Evolutionary conservation across 2,888 invertebrate species (phyloP).

Genomic region (Synergus japonicus): DNA sequence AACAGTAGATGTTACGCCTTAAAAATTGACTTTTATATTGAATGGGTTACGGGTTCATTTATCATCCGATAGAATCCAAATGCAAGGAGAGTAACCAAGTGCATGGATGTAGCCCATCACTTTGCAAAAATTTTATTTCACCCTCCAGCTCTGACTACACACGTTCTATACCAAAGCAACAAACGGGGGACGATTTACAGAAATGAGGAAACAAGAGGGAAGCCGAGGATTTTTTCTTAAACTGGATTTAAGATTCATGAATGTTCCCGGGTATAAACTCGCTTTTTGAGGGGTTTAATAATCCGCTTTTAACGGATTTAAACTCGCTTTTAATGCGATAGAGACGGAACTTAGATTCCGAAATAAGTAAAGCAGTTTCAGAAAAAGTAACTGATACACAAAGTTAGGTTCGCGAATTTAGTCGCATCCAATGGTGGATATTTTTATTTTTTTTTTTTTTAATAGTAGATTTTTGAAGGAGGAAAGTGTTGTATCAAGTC

Average conservation of each 20-base stretch:
- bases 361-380: slow-evolving; percentile 13
- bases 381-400: slow-evolving; percentile 11
- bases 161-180: slow-evolving; percentile 42
- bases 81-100: not conserved
- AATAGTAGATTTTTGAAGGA: slow-evolving; percentile 14
- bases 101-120: slow-evolving; percentile 27
- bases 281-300: not conserved
- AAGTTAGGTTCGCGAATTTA: not conserved
- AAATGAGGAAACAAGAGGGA: slow-evolving; percentile 12
- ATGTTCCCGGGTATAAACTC: not conserved
- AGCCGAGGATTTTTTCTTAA: slow-evolving; percentile 20
- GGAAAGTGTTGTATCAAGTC: not conserved
- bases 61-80: slow-evolving; percentile 36
- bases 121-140: slow-evolving; percentile 34
- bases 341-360: not conserved
- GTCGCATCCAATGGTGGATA: not conserved
- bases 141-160: slow-evolving; percentile 34
- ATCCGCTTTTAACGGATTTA: slow-evolving; percentile 2
- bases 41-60: slow-evolving; percentile 27
- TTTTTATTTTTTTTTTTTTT: not conserved
- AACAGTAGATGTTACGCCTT: not conserved
- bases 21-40: not conserved
- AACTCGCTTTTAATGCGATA: slow-evolving; percentile 2
- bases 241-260: slow-evolving; percentile 19
- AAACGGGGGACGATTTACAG: slow-evolving; percentile 38